A percentile compares a stretch with the other conserved stretches of the same genome.
Evolutionary conservation across 2,797 vertebrate genomes (phyloP).

Genomic region (Acrossocheilus wenchowensis): DNA sequence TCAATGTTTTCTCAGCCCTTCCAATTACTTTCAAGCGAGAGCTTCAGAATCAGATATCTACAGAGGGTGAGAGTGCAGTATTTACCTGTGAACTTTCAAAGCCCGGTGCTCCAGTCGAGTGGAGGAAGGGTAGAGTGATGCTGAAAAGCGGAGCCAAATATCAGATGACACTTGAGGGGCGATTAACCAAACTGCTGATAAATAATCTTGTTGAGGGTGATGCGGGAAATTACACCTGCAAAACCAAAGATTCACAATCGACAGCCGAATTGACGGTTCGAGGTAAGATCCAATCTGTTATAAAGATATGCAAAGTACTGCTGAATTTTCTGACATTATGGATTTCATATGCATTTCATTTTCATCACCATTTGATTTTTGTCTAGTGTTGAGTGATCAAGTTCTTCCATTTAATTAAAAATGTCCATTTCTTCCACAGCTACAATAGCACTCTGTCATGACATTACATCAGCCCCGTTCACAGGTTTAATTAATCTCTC

Average conservation of each 20-base stretch:
- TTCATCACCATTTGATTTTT: constrained; percentile 23
- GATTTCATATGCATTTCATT: constrained; percentile 33
- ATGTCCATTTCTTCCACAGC: constrained; percentile 24
- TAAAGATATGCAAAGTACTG: background rate
- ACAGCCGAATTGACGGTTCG: constrained; percentile 73
- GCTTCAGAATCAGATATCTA: constrained; percentile 73
- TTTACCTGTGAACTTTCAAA: constrained; percentile 79
- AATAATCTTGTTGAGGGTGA: constrained; percentile 67
- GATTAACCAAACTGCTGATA: constrained; percentile 71
- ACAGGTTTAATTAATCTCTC: background rate
- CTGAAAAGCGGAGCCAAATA: constrained; percentile 59
- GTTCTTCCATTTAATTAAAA: constrained; percentile 11
- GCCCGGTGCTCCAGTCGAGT: constrained; percentile 74
- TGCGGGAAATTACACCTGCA: constrained; percentile 76
- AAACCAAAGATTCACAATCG: constrained; percentile 70
- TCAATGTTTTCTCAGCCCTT: constrained; percentile 45
- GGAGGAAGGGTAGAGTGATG: constrained; percentile 74
- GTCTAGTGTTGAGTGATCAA: background rate
- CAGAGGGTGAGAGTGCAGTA: constrained; percentile 70
- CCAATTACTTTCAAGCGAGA: constrained; percentile 69
- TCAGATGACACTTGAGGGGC: constrained; percentile 56
- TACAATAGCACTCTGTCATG: constrained; percentile 22
- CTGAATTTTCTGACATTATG: background rate
- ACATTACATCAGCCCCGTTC: constrained; percentile 3
- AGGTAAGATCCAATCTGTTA: constrained; percentile 66